Percentiles rank a stretch among this genome's conserved stretches.
These are phyloP conservation scores for Tromatobia lineatoria DNA, from an alignment of 2,888 invertebrate genomes.

Conservation along the genomic window DNA sequence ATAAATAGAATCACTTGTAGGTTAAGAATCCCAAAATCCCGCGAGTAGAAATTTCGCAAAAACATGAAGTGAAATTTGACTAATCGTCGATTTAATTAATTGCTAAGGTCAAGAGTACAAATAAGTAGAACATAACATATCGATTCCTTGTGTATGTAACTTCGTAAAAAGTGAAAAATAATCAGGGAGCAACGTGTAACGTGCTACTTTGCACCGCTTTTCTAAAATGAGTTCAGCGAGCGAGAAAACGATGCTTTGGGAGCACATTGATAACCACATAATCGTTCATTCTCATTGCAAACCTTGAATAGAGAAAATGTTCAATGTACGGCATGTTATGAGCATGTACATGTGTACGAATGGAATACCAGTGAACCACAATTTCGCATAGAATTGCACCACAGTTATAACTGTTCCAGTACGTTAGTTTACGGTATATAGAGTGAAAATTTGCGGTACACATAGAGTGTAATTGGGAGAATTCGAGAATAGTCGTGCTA, in stretches of 20 bases:
- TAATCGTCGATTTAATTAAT: no score
- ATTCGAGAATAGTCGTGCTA: constrained; percentile 26
- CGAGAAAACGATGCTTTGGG: background rate
- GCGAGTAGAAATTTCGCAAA: no score
- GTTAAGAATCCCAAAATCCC: no score
- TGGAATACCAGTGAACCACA: constrained; percentile 27
- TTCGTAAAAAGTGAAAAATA: background rate
- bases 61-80: no score
- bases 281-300: background rate
- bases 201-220: background rate
- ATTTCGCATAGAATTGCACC: background rate
- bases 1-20: no score
- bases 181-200: no score
- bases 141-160: no score
- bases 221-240: background rate
- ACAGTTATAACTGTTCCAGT: constrained; percentile 23
- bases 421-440: constrained; percentile 24
- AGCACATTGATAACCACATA: background rate
- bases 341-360: background rate
- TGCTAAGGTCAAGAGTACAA: background rate
- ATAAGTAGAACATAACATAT: background rate
- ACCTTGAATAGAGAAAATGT: background rate
- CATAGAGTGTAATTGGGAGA: constrained; percentile 36
- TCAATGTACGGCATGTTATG: background rate
- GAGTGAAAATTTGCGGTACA: constrained; percentile 36